Evolutionary conservation across 2,113 vertebrate species (phyloP).

Genomic region (Hymenochirus boettgeri): DNA sequence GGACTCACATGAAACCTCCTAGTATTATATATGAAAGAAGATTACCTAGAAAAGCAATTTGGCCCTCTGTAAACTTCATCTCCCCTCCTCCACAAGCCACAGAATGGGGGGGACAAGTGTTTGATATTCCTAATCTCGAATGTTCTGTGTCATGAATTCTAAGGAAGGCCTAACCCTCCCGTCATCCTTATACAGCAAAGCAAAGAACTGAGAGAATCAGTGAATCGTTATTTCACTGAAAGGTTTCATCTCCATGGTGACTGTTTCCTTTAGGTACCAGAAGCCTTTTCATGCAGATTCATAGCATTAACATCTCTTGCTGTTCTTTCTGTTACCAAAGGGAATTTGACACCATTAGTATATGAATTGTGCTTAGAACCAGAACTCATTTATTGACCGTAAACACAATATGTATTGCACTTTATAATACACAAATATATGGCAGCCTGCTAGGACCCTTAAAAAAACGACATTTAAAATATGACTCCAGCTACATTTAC

Average conservation of each 20-base stretch:
- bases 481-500: too few species aligned
- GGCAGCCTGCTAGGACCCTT: too few species aligned
- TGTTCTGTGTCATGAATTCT: constrained; percentile 17
- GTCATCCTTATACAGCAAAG: not conserved
- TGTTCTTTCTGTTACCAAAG: too few species aligned
- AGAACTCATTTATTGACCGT: not conserved
- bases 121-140: constrained; percentile 15
- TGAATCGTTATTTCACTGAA: constrained; percentile 21
- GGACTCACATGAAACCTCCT: constrained; percentile 10
- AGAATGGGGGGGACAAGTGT: not conserved
- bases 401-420: too few species aligned
- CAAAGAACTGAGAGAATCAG: constrained; percentile 17
- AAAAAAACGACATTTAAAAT: too few species aligned
- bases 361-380: not conserved
- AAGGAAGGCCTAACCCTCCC: constrained; percentile 17
- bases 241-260: constrained; percentile 36
- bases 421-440: too few species aligned
- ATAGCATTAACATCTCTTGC: constrained; percentile 9
- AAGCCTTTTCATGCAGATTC: constrained; percentile 5
- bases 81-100: not conserved
- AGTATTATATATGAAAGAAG: constrained; percentile 21
- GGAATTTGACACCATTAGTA: not conserved
- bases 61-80: not conserved
- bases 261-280: constrained; percentile 39
- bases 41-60: not conserved